Base-by-base conservation (phyloP, 2,113 vertebrate species). In the Laterallus jamaicensis region DNA sequence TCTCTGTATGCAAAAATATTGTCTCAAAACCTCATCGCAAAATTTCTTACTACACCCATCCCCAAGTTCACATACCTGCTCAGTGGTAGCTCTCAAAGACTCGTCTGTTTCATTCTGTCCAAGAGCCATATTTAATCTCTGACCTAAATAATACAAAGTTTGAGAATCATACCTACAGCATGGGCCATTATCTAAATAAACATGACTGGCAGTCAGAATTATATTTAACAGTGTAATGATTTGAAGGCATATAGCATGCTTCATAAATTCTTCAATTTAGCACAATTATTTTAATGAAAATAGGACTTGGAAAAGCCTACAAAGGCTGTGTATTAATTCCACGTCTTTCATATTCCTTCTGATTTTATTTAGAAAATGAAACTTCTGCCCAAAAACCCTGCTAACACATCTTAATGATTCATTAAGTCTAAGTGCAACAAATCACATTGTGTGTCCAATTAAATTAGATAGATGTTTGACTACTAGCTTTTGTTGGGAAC, bases 51-150 rank as follows among this genome's bases (percentile, higher is more conserved):
- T 66, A 4, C 25, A 78, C 37, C 56, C 54, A 83, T 9, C 19
- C 42, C 50, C 17, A 9, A 88, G 42, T 26, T 82, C 83, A 93
- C 96, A 59, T 98, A 99, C 98, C 98, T 98, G 98, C 47, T 95
- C 28, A 71, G 82, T 56, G 73, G 90, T 64, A 66, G 80, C 60
- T 66, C 93, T 93, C 50, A 90, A 67, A 82, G 79, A 54, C 20
- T 97, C 94, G 14, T 85, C 96, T 82, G 87, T 69, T 87, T 98
- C 97, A 95, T 88, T 81, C 15, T 71, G 87, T 35, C 66, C 97
- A 60, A 98, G 93, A 32, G 94, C 73, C 80, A 94, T 95, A 94
- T 96, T 98, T 82, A 97, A 91, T 73, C 77, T 97, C 49, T 95
- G 84, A 82, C 97, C 98, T 99, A 92, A 93, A 26, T 96, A 78